Evolutionary conservation across 2,888 invertebrate genomes (phyloP).

Genomic region (Philereme transversata): DNA sequence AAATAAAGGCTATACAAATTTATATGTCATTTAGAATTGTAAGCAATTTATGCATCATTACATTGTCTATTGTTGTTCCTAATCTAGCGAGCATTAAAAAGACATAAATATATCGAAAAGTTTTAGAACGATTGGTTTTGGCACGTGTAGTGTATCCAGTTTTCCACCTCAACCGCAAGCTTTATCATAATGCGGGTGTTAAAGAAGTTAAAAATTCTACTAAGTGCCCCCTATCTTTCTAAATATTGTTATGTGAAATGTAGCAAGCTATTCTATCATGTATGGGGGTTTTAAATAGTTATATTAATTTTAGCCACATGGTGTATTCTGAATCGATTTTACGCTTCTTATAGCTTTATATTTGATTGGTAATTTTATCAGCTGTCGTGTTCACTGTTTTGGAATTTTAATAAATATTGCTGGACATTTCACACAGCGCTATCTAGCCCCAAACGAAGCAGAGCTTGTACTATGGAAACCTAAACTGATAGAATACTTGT

Average conservation of each 20-base stretch:
- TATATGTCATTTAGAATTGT: too few relatives aligned
- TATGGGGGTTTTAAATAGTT: conserved; percentile 63
- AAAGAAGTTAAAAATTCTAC: conserved; percentile 34
- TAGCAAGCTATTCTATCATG: conserved; percentile 33
- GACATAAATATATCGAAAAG: conserved; percentile 3
- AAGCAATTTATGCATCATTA: too few relatives aligned
- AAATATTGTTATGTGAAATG: conserved; percentile 60
- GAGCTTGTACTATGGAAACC: too few relatives aligned
- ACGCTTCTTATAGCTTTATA: conserved; percentile 20
- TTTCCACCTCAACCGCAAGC: conserved; percentile 22
- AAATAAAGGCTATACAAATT: too few relatives aligned
- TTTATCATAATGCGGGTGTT: conserved; percentile 54
- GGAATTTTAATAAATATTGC: too few relatives aligned
- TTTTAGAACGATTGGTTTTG: conserved; percentile 16
- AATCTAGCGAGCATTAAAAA: background rate
- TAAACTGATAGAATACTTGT: too few relatives aligned
- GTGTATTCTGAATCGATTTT: conserved; percentile 47
- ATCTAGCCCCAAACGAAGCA: too few relatives aligned
- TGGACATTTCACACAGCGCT: too few relatives aligned
- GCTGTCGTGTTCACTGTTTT: conserved; percentile 12
- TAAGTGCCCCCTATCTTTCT: conserved; percentile 60
- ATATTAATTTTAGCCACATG: conserved; percentile 45
- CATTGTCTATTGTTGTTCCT: too few relatives aligned
- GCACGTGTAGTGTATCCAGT: conserved; percentile 7
- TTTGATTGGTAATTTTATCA: conserved; percentile 26